Evolutionary conservation across 1,140 invertebrate species (phyloP).

Genomic region (Micrasema longulum): DNA sequence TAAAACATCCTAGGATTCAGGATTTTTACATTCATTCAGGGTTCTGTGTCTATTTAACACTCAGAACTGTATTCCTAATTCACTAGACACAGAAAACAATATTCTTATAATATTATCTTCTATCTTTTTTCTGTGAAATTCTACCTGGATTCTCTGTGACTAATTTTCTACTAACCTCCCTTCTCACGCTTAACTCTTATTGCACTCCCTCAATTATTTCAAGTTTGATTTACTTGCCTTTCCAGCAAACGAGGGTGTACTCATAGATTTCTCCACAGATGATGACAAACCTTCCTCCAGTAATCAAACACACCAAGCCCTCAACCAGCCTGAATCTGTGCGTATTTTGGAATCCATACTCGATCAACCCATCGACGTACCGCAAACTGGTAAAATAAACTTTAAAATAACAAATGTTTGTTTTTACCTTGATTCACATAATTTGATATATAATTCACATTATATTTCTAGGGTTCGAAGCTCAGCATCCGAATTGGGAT

Average conservation of each 20-base stretch:
- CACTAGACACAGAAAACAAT: not conserved
- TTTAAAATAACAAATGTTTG: too few relatives aligned
- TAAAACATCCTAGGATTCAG: too few relatives aligned
- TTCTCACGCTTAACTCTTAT: not conserved
- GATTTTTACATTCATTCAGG: too few relatives aligned
- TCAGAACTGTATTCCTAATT: too few relatives aligned
- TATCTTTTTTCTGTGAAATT: not conserved
- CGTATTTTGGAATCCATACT: constrained; percentile 72
- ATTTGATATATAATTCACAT: not conserved
- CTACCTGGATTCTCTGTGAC: not conserved
- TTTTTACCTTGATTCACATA: constrained; percentile 8
- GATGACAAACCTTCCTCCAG: constrained; percentile 55
- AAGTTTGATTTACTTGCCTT: constrained; percentile 24
- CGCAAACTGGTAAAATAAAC: constrained; percentile 56
- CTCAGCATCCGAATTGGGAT: constrained; percentile 46
- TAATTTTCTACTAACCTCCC: constrained; percentile 19
- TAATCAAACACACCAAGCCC: constrained; percentile 36
- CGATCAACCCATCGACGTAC: constrained; percentile 82
- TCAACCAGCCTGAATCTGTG: constrained; percentile 46
- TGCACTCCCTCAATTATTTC: not conserved
- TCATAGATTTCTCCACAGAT: constrained; percentile 69
- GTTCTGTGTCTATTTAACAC: too few relatives aligned
- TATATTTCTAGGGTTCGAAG: constrained; percentile 19
- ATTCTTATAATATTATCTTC: not conserved
- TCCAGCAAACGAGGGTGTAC: constrained; percentile 65